phyloP scores from a whole-genome alignment of 2,888 invertebrate genomes.

The Acrobasis repandana region DNA sequence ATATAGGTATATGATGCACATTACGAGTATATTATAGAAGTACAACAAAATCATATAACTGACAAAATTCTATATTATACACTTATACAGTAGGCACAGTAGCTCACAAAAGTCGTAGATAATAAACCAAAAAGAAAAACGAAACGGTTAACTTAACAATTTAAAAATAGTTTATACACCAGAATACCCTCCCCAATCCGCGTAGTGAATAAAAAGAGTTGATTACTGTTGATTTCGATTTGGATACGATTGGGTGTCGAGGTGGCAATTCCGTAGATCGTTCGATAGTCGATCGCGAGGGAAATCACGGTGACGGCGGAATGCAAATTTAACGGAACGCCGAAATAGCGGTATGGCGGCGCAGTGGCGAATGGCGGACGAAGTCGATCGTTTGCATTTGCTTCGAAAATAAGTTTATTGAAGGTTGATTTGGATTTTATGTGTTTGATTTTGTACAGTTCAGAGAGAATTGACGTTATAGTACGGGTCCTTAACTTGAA shows the following conservation, averaged over 20 bases:
- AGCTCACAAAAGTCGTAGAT: too few relatives aligned
- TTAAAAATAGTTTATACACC: constrained; percentile 11
- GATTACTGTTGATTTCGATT: constrained; percentile 78
- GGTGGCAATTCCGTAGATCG: constrained; percentile 63
- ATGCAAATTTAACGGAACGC: constrained; percentile 66
- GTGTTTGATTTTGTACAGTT: neutral
- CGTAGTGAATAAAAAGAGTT: constrained; percentile 64
- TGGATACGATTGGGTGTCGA: constrained; percentile 55
- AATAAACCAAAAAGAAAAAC: neutral
- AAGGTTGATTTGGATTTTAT: neutral
- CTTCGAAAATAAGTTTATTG: neutral
- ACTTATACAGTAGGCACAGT: too few relatives aligned
- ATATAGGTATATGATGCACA: too few relatives aligned
- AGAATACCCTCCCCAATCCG: constrained; percentile 58
- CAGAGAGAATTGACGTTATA: neutral
- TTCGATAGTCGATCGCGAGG: constrained; percentile 57
- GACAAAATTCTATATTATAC: too few relatives aligned
- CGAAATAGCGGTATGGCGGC: constrained; percentile 15
- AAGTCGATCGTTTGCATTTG: constrained; percentile 1
- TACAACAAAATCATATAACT: neutral
- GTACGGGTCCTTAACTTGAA: too few relatives aligned
- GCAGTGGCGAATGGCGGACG: constrained; percentile 11
- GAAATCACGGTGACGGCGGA: constrained; percentile 56
- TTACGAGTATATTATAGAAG: too few relatives aligned
- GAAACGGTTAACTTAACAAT: neutral